A percentile compares a stretch with the other conserved stretches of the same genome.
Conservation (phyloP, 2,113 vertebrate genomes). For the Struthio camelus region DNA sequence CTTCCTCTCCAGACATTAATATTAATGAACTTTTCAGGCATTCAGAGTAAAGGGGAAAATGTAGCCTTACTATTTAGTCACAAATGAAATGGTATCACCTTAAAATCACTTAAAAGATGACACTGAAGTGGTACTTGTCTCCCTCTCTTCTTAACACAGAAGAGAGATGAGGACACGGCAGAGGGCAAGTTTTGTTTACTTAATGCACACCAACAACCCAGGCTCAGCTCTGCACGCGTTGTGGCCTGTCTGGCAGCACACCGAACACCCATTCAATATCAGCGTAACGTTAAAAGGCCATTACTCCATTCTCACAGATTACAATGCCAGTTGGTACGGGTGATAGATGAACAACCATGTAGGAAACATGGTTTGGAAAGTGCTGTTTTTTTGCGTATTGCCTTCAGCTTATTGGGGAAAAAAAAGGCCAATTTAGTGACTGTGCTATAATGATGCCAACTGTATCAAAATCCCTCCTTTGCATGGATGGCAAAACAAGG, state of each 20-base stretch:
- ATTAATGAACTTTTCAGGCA: conserved; percentile 37
- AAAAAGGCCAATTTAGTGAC: not conserved
- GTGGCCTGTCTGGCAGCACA: not conserved
- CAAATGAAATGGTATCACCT: not conserved
- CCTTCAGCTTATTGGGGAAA: not conserved
- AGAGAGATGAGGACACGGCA: not conserved
- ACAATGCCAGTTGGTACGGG: not conserved
- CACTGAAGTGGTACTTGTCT: conserved; percentile 9
- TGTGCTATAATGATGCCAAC: not conserved
- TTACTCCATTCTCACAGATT: not conserved
- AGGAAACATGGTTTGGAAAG: not conserved
- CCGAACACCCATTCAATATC: not conserved
- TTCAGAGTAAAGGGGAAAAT: not conserved
- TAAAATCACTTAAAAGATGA: conserved; percentile 22
- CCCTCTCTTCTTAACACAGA: not conserved
- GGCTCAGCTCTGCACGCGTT: not conserved
- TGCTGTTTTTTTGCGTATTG: not conserved
- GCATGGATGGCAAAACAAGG: not conserved
- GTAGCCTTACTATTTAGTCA: not conserved
- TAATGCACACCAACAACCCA: not conserved
- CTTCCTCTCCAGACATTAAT: conserved; percentile 22
- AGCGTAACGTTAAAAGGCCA: not conserved
- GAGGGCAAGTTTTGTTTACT: not conserved
- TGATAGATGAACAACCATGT: not conserved
- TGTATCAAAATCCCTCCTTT: not conserved